Conservation (phyloP, 2,888 invertebrate species). For the Gryllus longicercus region DNA sequence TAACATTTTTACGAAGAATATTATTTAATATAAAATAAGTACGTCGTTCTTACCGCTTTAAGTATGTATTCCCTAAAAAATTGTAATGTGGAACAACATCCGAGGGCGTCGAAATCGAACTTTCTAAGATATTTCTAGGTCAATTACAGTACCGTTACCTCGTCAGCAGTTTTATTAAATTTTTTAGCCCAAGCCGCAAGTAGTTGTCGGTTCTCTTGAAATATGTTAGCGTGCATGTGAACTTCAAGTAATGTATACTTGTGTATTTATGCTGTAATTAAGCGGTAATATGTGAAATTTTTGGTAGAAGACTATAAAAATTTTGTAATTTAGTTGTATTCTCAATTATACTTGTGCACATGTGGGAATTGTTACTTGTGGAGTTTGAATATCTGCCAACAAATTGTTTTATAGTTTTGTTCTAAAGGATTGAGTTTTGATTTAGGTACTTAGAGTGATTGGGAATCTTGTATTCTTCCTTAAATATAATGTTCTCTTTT, state of each 20-base stretch:
- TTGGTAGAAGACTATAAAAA: not conserved
- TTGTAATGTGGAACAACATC: constrained; percentile 4
- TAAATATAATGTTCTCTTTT: too few species aligned
- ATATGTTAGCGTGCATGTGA: too few species aligned
- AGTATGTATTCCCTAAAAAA: not conserved
- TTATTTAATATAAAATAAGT: not conserved
- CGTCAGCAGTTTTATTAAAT: constrained; percentile 17
- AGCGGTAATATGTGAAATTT: too few species aligned
- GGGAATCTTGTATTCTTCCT: too few species aligned
- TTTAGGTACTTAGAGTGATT: too few species aligned
- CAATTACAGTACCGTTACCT: constrained; percentile 17
- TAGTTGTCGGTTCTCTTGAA: not conserved
- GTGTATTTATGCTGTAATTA: too few species aligned
- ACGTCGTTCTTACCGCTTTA: not conserved
- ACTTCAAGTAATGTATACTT: too few species aligned
- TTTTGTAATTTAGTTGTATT: not conserved
- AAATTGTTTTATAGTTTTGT: too few species aligned
- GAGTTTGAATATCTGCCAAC: too few species aligned
- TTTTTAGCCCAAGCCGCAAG: not conserved
- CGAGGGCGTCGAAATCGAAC: constrained; percentile 17
- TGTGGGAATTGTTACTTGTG: not conserved
- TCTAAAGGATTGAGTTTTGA: too few species aligned
- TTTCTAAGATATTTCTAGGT: constrained; percentile 17
- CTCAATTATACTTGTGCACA: not conserved
- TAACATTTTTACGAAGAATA: not conserved